Conservation (phyloP, 2,888 invertebrate species). For the Altica lythri region DNA sequence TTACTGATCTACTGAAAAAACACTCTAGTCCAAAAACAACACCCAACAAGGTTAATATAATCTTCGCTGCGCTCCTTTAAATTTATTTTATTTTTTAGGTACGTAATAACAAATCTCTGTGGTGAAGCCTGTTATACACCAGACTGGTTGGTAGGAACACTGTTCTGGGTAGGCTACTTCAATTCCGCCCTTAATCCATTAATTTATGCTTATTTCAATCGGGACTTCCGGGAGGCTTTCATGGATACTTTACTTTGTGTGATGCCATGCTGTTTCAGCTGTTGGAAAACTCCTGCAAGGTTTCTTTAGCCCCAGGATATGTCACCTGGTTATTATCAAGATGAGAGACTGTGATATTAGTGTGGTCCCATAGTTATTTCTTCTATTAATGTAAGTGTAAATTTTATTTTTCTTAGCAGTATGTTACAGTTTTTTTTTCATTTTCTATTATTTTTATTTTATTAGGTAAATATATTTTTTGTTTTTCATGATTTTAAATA, state of each 20-base stretch:
- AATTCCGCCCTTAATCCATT: slow-evolving; percentile 94
- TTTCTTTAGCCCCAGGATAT: slow-evolving; percentile 56
- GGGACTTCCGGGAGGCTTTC: slow-evolving; percentile 96
- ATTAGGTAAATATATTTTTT: background rate
- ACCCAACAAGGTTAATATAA: too few relatives aligned
- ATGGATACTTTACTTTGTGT: slow-evolving; percentile 87
- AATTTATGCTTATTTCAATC: slow-evolving; percentile 94
- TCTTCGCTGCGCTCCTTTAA: too few relatives aligned
- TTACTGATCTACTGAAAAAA: too few relatives aligned
- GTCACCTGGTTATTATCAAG: slow-evolving; percentile 46
- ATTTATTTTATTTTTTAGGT: slow-evolving; percentile 63
- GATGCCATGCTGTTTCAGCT: slow-evolving; percentile 79
- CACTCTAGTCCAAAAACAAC: too few relatives aligned
- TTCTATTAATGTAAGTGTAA: slow-evolving; percentile 21
- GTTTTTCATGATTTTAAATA: too few relatives aligned
- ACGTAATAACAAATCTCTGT: slow-evolving; percentile 82
- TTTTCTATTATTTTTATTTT: background rate
- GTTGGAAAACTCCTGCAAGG: slow-evolving; percentile 71
- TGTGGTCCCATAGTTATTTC: slow-evolving; percentile 8
- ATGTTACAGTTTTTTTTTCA: background rate
- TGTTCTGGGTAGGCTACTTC: slow-evolving; percentile 96
- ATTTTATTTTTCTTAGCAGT: slow-evolving; percentile 1
- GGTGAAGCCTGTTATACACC: slow-evolving; percentile 70
- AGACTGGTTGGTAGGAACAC: slow-evolving; percentile 68
- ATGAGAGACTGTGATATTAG: slow-evolving; percentile 52